phyloP scores from a whole-genome alignment of 2,797 vertebrate genomes.

The Helicolenus hilgendorfi region DNA sequence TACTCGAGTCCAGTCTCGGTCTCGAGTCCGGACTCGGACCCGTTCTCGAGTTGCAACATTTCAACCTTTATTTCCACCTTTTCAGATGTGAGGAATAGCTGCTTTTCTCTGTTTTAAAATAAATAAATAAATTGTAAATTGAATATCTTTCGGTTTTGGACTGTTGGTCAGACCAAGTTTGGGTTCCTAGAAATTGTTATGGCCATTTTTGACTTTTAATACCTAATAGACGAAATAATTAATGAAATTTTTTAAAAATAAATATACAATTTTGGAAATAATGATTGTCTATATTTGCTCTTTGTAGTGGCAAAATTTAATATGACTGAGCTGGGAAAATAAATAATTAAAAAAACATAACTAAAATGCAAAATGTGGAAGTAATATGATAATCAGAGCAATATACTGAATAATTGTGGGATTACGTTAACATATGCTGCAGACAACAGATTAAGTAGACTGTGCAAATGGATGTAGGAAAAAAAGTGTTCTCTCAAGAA shows the following conservation, averaged over 20 bases:
- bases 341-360: background rate
- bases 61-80: accelerated
- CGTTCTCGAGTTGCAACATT: too few species aligned
- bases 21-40: too few species aligned
- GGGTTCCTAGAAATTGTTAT: background rate
- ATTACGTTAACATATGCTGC: slow-evolving; percentile 1
- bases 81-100: background rate
- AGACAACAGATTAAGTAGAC: slow-evolving; percentile 12
- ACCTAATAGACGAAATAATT: background rate
- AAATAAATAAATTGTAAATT: background rate
- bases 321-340: background rate
- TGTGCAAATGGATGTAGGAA: slow-evolving; percentile 16
- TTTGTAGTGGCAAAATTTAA: background rate
- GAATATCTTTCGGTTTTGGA: background rate
- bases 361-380: background rate
- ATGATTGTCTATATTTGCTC: background rate
- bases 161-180: background rate
- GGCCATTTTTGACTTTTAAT: background rate
- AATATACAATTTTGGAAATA: background rate
- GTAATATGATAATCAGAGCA: background rate
- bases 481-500: background rate
- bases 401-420: background rate
- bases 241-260: background rate
- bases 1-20: too few species aligned
- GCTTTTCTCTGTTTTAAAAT: background rate